Percentiles rank a stretch among this genome's conserved stretches.
Conservation (phyloP, 2,113 vertebrate genomes). For the Gasterosteus aculeatus region DNA sequence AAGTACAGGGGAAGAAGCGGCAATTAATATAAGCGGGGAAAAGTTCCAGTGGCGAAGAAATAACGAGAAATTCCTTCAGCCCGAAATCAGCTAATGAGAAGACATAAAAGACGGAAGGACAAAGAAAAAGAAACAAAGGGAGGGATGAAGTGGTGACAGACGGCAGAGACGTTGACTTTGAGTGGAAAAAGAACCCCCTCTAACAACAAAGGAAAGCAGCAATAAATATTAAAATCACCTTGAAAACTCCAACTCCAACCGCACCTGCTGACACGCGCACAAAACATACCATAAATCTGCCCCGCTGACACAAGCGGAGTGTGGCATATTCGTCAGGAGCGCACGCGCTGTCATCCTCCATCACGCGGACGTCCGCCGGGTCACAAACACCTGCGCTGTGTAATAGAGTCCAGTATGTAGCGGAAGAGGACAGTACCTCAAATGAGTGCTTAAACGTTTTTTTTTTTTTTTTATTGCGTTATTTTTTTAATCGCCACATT, state of each 20-base stretch:
- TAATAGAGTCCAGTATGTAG: not conserved
- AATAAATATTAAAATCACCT: conserved; percentile 61
- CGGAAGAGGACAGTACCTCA: not conserved
- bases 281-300: conserved; percentile 16
- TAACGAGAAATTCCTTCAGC: conserved; percentile 23
- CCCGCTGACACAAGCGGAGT: not conserved
- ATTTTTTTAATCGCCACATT: not conserved
- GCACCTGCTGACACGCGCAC: conserved; percentile 13
- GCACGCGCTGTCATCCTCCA: not conserved
- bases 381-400: not conserved
- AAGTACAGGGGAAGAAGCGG: not conserved
- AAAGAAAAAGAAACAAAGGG: not conserved
- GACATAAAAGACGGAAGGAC: conserved; percentile 7
- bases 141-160: conserved; percentile 8
- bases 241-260: conserved; percentile 32
- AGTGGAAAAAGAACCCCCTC: conserved; percentile 5
- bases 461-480: not conserved
- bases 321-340: conserved; percentile 21
- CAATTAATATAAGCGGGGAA: conserved; percentile 18
- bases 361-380: not conserved
- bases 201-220: conserved; percentile 35
- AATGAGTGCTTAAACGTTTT: not conserved
- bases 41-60: conserved; percentile 31
- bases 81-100: conserved; percentile 16
- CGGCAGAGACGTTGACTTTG: conserved; percentile 1